A percentile compares a stretch with the other conserved stretches of the same genome.
phyloP scores from a whole-genome alignment of 2,113 vertebrate genomes.

The Alethe diademata region DNA sequence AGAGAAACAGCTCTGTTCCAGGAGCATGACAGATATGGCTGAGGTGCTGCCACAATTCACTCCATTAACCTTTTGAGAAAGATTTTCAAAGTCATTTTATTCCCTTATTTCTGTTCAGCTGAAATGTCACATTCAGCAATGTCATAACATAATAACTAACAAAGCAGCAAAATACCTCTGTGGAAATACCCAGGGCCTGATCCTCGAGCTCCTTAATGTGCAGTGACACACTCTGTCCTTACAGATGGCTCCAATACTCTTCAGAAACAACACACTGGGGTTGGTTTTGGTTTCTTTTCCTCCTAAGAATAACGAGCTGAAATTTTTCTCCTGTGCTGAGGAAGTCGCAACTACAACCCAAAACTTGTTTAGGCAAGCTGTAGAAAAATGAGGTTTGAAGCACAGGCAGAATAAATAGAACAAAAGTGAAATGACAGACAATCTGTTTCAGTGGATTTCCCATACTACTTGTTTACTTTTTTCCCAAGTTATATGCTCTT shows the following conservation, averaged over 20 bases:
- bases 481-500: neutral
- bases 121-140: neutral
- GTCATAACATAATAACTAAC: neutral
- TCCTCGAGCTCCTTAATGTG: neutral
- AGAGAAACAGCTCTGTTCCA: neutral
- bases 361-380: slow-evolving; percentile 41
- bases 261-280: neutral
- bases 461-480: slow-evolving; percentile 26
- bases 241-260: slow-evolving; percentile 23
- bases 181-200: neutral
- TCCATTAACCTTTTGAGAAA: neutral
- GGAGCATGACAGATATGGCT: neutral
- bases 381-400: slow-evolving; percentile 55
- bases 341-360: neutral
- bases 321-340: neutral
- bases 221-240: slow-evolving; percentile 1
- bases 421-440: neutral
- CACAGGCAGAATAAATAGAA: slow-evolving; percentile 36
- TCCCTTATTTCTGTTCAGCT: neutral
- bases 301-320: neutral
- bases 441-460: slow-evolving; percentile 11
- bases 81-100: neutral
- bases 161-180: neutral
- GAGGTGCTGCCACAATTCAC: neutral
- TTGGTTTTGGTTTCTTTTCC: neutral